A percentile compares a stretch with the other conserved stretches of the same genome.
Conservation (phyloP, 1,140 invertebrate genomes). For the Macrocentrus cingulum region DNA sequence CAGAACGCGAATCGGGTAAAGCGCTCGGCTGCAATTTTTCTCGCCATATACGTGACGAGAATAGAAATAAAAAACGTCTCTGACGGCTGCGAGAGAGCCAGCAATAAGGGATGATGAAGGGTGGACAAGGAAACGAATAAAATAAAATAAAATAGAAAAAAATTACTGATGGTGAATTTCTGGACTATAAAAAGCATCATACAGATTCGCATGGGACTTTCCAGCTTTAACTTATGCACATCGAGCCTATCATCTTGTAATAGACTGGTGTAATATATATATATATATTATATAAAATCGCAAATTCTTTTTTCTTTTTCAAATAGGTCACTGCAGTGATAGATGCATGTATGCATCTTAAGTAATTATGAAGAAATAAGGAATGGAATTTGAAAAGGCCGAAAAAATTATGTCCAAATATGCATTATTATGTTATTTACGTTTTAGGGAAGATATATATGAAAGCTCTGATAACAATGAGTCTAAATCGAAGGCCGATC, state of each 20-base stretch:
- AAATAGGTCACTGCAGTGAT: too few species aligned
- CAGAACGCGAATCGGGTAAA: conserved; percentile 58
- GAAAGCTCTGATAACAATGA: background rate
- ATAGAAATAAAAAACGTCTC: conserved; percentile 47
- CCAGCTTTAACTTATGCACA: conserved; percentile 29
- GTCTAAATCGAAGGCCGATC: conserved; percentile 53
- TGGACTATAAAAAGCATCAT: conserved; percentile 28
- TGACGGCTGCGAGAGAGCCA: conserved; percentile 7
- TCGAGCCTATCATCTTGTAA: conserved; percentile 29
- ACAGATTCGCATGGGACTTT: conserved; percentile 39
- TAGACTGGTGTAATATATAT: too few species aligned
- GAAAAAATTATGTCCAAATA: background rate
- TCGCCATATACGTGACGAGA: conserved; percentile 60
- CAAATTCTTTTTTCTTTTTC: too few species aligned
- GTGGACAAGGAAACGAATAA: conserved; percentile 27
- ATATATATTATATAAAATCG: too few species aligned
- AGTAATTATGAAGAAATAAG: background rate
- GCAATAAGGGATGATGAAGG: conserved; percentile 16
- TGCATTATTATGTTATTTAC: too few species aligned
- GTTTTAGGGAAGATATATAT: background rate
- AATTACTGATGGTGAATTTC: too few species aligned
- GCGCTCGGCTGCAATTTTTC: conserved; percentile 61
- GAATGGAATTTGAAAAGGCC: background rate
- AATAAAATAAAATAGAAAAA: conserved; percentile 6
- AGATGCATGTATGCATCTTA: background rate